Conservation (phyloP, 1,140 invertebrate genomes). For the Caenorhabditis brenneri region DNA sequence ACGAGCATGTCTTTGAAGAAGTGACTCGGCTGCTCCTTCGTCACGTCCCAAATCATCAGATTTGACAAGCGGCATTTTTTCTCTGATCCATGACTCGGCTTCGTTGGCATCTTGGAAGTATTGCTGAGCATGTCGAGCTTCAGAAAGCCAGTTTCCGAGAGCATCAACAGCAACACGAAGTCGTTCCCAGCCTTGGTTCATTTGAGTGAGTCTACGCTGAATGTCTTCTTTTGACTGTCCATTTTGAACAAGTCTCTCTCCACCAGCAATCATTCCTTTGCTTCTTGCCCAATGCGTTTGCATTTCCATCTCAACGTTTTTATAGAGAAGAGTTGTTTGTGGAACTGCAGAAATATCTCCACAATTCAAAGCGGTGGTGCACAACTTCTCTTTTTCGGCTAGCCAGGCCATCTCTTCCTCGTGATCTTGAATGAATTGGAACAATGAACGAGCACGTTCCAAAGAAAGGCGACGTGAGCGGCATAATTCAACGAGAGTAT, state of each 20-base stretch:
- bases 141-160: conserved; percentile 84
- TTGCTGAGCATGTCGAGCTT: conserved; percentile 83
- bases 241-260: conserved; percentile 79
- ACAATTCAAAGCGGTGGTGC: conserved; percentile 85
- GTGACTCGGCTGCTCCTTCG: conserved; percentile 81
- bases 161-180: conserved; percentile 83
- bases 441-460: conserved; percentile 89
- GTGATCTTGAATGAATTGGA: conserved; percentile 89
- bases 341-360: conserved; percentile 89
- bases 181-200: conserved; percentile 84
- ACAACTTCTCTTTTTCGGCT: conserved; percentile 88
- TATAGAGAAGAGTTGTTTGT: conserved; percentile 90
- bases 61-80: conserved; percentile 85
- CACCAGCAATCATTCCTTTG: conserved; percentile 79
- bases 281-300: conserved; percentile 82
- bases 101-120: conserved; percentile 85
- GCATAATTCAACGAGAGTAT: conserved; percentile 77
- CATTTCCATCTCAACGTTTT: conserved; percentile 87
- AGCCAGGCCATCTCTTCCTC: conserved; percentile 92
- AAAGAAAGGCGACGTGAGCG: conserved; percentile 81
- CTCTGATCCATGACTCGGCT: conserved; percentile 93
- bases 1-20: conserved; percentile 78
- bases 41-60: conserved; percentile 86
- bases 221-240: conserved; percentile 78
- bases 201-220: conserved; percentile 74